phyloP scores from a whole-genome alignment of 2,888 invertebrate species.

The Aproaerema taeniolella region DNA sequence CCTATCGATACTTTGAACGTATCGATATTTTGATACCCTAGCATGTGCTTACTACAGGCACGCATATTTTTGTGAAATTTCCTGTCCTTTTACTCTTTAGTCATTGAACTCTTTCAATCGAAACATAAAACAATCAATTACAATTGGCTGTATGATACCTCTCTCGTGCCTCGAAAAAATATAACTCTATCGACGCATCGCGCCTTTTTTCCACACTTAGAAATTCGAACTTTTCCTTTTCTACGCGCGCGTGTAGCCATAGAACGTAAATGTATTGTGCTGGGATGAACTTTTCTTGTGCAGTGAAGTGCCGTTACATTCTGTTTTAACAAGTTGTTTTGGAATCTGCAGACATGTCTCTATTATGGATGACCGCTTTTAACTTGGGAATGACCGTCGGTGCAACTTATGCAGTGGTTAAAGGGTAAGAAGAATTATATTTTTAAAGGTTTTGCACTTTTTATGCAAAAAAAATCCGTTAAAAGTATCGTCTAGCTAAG shows the following conservation, averaged over 20 bases:
- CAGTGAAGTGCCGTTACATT: slow-evolving; percentile 23
- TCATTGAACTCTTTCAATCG: too few relatives aligned
- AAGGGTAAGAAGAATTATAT: slow-evolving; percentile 67
- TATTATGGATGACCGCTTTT: slow-evolving; percentile 80
- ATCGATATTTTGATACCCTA: too few relatives aligned
- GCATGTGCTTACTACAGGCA: too few relatives aligned
- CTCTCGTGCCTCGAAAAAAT: neutral
- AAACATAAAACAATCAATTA: too few relatives aligned
- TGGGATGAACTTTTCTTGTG: slow-evolving; percentile 26
- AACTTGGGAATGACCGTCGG: slow-evolving; percentile 81
- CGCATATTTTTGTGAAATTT: too few relatives aligned
- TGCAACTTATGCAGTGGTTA: slow-evolving; percentile 78
- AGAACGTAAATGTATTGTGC: slow-evolving; percentile 11
- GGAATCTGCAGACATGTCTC: slow-evolving; percentile 65
- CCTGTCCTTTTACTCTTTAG: too few relatives aligned
- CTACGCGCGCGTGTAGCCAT: neutral
- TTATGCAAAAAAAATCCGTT: too few relatives aligned
- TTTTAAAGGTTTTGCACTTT: too few relatives aligned
- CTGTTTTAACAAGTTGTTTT: slow-evolving; percentile 11
- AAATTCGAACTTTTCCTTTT: slow-evolving; percentile 1
- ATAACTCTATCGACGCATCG: too few relatives aligned
- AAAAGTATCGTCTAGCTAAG: too few relatives aligned
- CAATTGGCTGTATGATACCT: slow-evolving; percentile 3
- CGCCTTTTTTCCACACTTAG: too few relatives aligned
- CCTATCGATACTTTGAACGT: too few relatives aligned